Conservation (phyloP, 2,888 invertebrate genomes). For the Rhabditoides inermis region DNA sequence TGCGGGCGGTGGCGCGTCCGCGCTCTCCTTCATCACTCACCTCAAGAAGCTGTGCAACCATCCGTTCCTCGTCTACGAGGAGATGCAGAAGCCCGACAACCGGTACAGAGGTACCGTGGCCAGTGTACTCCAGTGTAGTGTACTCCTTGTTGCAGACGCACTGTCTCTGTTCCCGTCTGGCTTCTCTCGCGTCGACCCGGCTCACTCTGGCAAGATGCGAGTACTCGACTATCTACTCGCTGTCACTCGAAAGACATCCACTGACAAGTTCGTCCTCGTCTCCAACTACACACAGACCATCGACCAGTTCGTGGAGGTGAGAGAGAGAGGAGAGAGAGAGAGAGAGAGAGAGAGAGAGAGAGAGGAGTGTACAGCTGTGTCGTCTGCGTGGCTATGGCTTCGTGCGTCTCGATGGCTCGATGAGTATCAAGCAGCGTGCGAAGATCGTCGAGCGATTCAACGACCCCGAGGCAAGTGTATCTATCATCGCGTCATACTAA, state of each 20-base stretch:
- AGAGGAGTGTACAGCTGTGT: slow-evolving; percentile 39
- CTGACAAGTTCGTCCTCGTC: slow-evolving; percentile 91
- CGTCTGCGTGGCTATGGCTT: slow-evolving; percentile 66
- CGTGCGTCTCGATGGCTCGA: slow-evolving; percentile 88
- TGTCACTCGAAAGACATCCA: slow-evolving; percentile 77
- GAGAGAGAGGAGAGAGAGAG: too few relatives aligned
- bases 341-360: background rate
- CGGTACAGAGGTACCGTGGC: background rate
- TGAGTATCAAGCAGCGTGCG: slow-evolving; percentile 92
- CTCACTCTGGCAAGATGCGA: too few relatives aligned
- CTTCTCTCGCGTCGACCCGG: too few relatives aligned
- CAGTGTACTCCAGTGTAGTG: background rate
- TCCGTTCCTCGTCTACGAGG: slow-evolving; percentile 86
- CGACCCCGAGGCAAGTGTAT: slow-evolving; percentile 62
- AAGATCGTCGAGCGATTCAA: slow-evolving; percentile 94
- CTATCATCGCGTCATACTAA: background rate
- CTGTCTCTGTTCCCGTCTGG: background rate
- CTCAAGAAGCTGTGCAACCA: slow-evolving; percentile 86
- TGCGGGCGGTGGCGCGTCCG: slow-evolving; percentile 28
- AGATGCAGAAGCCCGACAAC: slow-evolving; percentile 54
- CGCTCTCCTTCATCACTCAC: slow-evolving; percentile 80
- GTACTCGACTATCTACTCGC: slow-evolving; percentile 81
- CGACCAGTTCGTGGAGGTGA: slow-evolving; percentile 73
- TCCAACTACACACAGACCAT: slow-evolving; percentile 98
- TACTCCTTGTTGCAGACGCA: background rate